Evolutionary conservation across 2,888 invertebrate genomes (phyloP).

Genomic region (Orthosia gothica): DNA sequence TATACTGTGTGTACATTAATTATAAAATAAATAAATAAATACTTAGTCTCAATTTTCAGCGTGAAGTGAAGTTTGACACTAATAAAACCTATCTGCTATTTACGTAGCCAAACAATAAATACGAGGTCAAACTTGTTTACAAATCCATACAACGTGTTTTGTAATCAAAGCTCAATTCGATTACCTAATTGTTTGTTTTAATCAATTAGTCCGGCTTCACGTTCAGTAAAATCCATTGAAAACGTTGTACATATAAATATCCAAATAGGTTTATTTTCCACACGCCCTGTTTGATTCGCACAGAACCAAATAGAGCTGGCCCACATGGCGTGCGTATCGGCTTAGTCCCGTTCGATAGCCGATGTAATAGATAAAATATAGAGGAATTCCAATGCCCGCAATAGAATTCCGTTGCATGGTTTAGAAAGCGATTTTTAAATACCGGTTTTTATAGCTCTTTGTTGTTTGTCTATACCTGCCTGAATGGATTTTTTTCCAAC

Average conservation of each 20-base stretch:
- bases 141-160: slow-evolving; percentile 30
- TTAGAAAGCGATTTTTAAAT: slow-evolving; percentile 32
- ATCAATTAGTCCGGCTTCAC: slow-evolving; percentile 38
- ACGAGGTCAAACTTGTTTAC: slow-evolving; percentile 10
- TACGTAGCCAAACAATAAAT: not conserved
- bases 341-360: slow-evolving; percentile 59
- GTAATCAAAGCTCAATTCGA: slow-evolving; percentile 47
- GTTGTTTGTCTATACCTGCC: not conserved
- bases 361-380: slow-evolving; percentile 63
- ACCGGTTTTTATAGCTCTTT: slow-evolving; percentile 19
- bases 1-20: too few relatives aligned
- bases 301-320: slow-evolving; percentile 37
- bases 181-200: slow-evolving; percentile 53
- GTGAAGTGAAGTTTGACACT: too few relatives aligned
- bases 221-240: slow-evolving; percentile 45
- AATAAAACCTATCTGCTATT: too few relatives aligned
- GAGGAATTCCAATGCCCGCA: slow-evolving; percentile 49
- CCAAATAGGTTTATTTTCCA: slow-evolving; percentile 65
- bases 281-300: slow-evolving; percentile 53
- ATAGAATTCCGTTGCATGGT: slow-evolving; percentile 40
- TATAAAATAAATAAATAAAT: too few relatives aligned
- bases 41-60: too few relatives aligned
- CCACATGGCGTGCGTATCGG: slow-evolving; percentile 50
- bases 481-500: not conserved
- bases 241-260: slow-evolving; percentile 62